Evolutionary conservation across 1,140 invertebrate species (phyloP).

Genomic region (Lerema accius): DNA sequence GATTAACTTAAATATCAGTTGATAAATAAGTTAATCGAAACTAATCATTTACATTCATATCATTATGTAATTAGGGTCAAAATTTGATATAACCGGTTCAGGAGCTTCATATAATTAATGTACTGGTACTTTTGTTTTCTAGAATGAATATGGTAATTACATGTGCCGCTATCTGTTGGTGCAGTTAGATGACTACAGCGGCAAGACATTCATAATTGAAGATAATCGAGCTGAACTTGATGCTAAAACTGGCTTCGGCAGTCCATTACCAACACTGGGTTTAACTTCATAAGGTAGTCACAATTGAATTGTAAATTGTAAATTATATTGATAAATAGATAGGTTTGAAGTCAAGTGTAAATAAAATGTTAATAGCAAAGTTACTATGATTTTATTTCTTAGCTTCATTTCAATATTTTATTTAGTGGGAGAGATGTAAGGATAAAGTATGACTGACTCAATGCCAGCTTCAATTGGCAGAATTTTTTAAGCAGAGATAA

Average conservation of each 20-base stretch:
- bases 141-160: constrained; percentile 90
- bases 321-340: constrained; percentile 38
- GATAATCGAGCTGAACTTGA: constrained; percentile 85
- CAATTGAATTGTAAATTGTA: constrained; percentile 37
- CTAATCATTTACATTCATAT: no score
- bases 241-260: constrained; percentile 44
- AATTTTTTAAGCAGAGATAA: no score
- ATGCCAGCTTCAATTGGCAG: no score
- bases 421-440: no score
- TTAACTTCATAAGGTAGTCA: constrained; percentile 50
- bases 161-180: constrained; percentile 93
- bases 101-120: no score
- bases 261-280: constrained; percentile 59
- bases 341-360: constrained; percentile 41
- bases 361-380: constrained; percentile 42
- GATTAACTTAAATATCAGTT: no score
- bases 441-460: no score
- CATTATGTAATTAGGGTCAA: no score
- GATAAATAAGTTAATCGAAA: no score
- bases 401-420: constrained; percentile 7
- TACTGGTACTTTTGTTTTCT: constrained; percentile 79
- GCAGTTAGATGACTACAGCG: constrained; percentile 90
- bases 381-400: constrained; percentile 9
- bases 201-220: constrained; percentile 88
- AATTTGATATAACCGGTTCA: no score